phyloP scores from a whole-genome alignment of 2,797 vertebrate species.

The Pelobates cultripes region DNA sequence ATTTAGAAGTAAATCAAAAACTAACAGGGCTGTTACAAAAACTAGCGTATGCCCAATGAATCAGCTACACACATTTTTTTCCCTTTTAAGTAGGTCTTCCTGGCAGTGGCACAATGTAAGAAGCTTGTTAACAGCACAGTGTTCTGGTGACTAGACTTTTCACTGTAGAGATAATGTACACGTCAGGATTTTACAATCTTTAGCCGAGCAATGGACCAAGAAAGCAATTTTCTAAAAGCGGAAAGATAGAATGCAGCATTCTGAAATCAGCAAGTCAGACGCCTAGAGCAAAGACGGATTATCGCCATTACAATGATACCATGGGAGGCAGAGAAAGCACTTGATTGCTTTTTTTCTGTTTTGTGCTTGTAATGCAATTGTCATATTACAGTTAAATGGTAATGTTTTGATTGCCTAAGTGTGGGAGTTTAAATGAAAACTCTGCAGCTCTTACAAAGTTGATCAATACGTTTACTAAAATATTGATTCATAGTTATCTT shows the following conservation, averaged over 20 bases:
- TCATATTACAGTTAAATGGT: neutral
- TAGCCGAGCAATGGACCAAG: slow-evolving; percentile 52
- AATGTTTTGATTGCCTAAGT: neutral
- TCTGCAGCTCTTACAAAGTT: neutral
- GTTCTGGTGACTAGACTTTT: slow-evolving; percentile 46
- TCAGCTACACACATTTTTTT: slow-evolving; percentile 11
- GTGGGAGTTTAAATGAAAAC: neutral
- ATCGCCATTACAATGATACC: slow-evolving; percentile 39
- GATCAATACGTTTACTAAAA: neutral
- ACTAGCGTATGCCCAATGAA: neutral
- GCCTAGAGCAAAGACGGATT: slow-evolving; percentile 40
- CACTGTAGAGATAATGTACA: slow-evolving; percentile 52
- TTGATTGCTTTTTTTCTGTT: slow-evolving; percentile 20
- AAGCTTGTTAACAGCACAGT: slow-evolving; percentile 29
- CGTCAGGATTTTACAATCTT: slow-evolving; percentile 52
- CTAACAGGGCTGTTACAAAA: neutral
- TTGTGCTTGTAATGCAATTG: slow-evolving; percentile 20
- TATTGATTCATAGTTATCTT: too few species aligned
- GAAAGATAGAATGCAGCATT: slow-evolving; percentile 40
- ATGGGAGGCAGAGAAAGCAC: slow-evolving; percentile 7
- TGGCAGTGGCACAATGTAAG: slow-evolving; percentile 24
- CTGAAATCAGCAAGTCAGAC: slow-evolving; percentile 35
- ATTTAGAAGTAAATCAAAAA: slow-evolving; percentile 19
- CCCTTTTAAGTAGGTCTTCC: slow-evolving; percentile 23
- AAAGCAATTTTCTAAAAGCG: slow-evolving; percentile 47